These are phyloP conservation scores for Actinia equina DNA, from an alignment of 64 coral and sea anemone genomes.

Conservation along the genomic window DNA sequence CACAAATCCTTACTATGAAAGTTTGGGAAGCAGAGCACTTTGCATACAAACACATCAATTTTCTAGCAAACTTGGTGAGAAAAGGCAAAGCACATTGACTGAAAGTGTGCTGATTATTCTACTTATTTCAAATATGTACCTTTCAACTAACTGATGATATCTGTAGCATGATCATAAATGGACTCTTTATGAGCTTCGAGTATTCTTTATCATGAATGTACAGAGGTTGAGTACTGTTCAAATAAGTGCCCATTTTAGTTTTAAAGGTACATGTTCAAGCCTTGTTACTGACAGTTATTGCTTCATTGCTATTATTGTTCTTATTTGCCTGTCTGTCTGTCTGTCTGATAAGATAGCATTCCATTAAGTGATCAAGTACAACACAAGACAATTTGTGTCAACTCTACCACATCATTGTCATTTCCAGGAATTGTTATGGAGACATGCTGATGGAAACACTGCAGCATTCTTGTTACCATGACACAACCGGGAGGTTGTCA, in stretches of 20 bases:
- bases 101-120: too few relatives aligned
- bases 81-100: too few relatives aligned
- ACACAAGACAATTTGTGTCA: not conserved
- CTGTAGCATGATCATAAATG: too few relatives aligned
- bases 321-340: not conserved
- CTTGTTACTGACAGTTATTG: not conserved
- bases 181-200: too few relatives aligned
- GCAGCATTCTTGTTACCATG: constrained; percentile 8
- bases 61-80: too few relatives aligned
- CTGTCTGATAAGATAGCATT: constrained; percentile 9
- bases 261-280: not conserved
- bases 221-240: not conserved
- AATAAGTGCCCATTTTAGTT: not conserved
- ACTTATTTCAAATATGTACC: too few relatives aligned
- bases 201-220: not conserved
- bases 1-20: too few relatives aligned
- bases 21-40: too few relatives aligned
- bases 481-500: constrained; percentile 25
- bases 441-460: constrained; percentile 9
- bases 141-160: too few relatives aligned
- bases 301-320: not conserved
- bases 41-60: too few relatives aligned
- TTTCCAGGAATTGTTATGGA: constrained; percentile 28
- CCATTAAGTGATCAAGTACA: not conserved
- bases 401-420: constrained; percentile 6